Evolutionary conservation across 2,113 vertebrate species (phyloP), one percentile per base, ranked within the genome.

Genomic region (Tautogolabrus adspersus): DNA sequence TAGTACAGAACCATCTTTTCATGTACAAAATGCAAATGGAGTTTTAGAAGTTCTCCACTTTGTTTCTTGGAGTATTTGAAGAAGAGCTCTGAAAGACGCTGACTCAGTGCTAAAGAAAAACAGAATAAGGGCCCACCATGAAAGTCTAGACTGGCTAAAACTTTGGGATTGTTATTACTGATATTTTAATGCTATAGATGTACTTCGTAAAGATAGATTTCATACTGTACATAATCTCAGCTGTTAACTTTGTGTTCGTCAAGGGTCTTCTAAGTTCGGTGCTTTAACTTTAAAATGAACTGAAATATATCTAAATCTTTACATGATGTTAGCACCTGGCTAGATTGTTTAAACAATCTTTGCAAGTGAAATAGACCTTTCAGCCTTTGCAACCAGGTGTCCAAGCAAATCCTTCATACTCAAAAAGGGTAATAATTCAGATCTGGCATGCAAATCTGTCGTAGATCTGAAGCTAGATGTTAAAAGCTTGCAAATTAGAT

Each of bases 61-160:
- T 26, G 26, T 26, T 2, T 26, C 26, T 59, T 44, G 26, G 60
- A 73, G 62, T 67, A 57, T 76, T 52, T 78, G 44, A 65, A 73
- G 58, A 65, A 65, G 54, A 74, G 54, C 52, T 57, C 30, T 8
- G 49, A 23, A 51, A 83, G 56, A 79, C 3, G 58, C 78, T 86
- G 84, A 83, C 61, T 84, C 75, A 58, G 59, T 55, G 62, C 51
- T 22, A 51, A 42, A 60, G 55, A 51, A 42, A 60, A 72, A 67
- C 30, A 34, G 30, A 34, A 34, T 6, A 49, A 18, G 15, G 16
- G 18, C 15, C 47, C 47, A 49, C 47, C 15, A 18, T 49, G 15
- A 18, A 18, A 49, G 15, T 49, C 47, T 49, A 19, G 7, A 19
- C 15, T 49, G 15, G 6, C 47, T 18, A 19, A 18, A 34, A 34